Base-by-base conservation (phyloP, 2,888 invertebrate species). In the Cryptocephalus moraei region DNA sequence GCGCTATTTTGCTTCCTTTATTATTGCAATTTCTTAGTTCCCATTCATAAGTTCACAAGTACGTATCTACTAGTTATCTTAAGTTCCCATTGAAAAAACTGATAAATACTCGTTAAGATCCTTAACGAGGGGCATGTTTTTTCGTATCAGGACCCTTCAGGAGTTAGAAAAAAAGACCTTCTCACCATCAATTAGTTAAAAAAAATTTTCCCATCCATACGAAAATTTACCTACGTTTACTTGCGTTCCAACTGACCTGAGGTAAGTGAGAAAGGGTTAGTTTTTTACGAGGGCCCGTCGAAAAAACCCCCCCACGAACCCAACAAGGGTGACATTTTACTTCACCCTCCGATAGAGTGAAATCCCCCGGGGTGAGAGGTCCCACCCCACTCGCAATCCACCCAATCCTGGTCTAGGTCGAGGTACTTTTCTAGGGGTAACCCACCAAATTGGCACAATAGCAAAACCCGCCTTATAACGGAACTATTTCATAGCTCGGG, bases 391-490 rank as follows among this genome's bases (percentile, higher is more conserved):
- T 36, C n/a, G n/a, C 36, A 11, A 12, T 4, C 11, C 36, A 36
- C 36, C 36, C 36, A 36, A 36, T 36, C 36, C 36, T 36, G 6
- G 36, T 11, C 36, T n/a, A 36, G 36, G 22, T 22, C 22, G 22
- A 22, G 22, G 22, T 22, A 22, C 22, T 22, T 22, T 36, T 11
- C 36, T 12, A 12, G 12, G 36, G 36, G 36, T n/a, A 4, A 11
- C n/a, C 2, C 6, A 11, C 11, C 36, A 36, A 36, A 36, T 36
- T 36, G 11, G 36, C 12, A 36, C 36, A 36, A 36, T 36, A 36
- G 36, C 36, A 36, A 36, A 36, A 36, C 36, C n/a, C 36, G 36
- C 36, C 36, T 22, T 36, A 11, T 44, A 44, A 44, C 44, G 44
- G 44, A 39, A 44, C 13, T 13, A 22, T 44, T 32, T 13, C 4